A percentile compares a stretch with the other conserved stretches of the same genome.
Evolutionary conservation across 2,797 vertebrate genomes (phyloP).

Genomic region (Astyanax mexicanus): DNA sequence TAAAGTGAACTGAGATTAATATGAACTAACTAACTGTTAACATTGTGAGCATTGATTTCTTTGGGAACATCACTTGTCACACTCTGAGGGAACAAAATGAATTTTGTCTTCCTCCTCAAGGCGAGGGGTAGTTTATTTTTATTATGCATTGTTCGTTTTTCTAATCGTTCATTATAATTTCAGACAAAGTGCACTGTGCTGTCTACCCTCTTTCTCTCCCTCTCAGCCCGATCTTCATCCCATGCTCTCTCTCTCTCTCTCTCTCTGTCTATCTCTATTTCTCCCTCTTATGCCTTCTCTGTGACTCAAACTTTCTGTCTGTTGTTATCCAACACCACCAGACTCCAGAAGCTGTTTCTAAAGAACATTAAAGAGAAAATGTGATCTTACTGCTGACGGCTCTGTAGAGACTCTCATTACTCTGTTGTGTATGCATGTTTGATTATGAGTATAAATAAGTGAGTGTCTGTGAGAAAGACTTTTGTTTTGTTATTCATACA

Average conservation of each 20-base stretch:
- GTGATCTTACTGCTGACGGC: slow-evolving; percentile 85
- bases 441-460: neutral
- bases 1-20: neutral
- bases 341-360: slow-evolving; percentile 80
- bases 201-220: slow-evolving; percentile 42
- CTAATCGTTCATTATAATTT: slow-evolving; percentile 61
- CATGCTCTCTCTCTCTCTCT: neutral
- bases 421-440: neutral
- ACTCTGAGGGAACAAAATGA: slow-evolving; percentile 1
- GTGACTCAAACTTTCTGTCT: slow-evolving; percentile 75
- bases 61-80: neutral
- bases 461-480: neutral
- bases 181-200: slow-evolving; percentile 67
- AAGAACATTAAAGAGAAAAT: slow-evolving; percentile 83
- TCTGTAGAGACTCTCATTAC: slow-evolving; percentile 43
- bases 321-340: slow-evolving; percentile 78
- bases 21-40: neutral
- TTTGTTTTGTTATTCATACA: neutral
- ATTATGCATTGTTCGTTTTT: slow-evolving; percentile 59
- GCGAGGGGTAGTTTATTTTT: slow-evolving; percentile 62
- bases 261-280: neutral
- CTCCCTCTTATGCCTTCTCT: slow-evolving; percentile 58
- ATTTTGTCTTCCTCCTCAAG: slow-evolving; percentile 54
- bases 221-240: slow-evolving; percentile 2
- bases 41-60: neutral